Evolutionary conservation across 2,113 vertebrate genomes (phyloP).

Genomic region (Brienomyrus longianalis): DNA sequence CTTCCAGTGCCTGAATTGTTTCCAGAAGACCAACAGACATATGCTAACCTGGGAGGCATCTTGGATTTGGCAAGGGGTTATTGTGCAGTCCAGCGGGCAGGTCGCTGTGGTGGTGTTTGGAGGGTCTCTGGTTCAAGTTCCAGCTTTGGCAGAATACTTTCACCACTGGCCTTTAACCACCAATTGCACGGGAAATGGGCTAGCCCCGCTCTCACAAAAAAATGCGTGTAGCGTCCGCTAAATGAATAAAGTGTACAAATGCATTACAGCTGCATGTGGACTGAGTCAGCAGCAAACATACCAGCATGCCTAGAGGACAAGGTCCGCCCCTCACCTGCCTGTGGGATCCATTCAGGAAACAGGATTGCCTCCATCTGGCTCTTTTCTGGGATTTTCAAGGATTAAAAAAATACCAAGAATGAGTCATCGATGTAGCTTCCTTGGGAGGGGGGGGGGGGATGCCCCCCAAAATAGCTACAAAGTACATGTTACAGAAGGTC

Average conservation of each 20-base stretch:
- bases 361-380: neutral
- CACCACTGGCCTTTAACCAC: neutral
- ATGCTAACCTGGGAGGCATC: neutral
- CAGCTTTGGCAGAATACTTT: neutral
- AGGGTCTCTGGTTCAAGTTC: neutral
- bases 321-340: neutral
- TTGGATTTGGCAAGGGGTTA: neutral
- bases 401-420: neutral
- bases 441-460: neutral
- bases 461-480: neutral
- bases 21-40: neutral
- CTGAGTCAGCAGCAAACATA: neutral
- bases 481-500: neutral
- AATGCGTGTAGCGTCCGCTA: neutral
- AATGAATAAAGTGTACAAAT: neutral
- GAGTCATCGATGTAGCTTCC: neutral
- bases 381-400: neutral
- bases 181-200: neutral
- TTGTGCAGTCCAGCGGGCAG: neutral
- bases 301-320: neutral
- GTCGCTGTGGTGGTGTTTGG: neutral
- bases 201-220: neutral
- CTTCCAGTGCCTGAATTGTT: neutral
- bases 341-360: neutral
- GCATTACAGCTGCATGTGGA: neutral